phyloP scores from a whole-genome alignment of 2,113 vertebrate species.

The Propithecus coquereli region DNA sequence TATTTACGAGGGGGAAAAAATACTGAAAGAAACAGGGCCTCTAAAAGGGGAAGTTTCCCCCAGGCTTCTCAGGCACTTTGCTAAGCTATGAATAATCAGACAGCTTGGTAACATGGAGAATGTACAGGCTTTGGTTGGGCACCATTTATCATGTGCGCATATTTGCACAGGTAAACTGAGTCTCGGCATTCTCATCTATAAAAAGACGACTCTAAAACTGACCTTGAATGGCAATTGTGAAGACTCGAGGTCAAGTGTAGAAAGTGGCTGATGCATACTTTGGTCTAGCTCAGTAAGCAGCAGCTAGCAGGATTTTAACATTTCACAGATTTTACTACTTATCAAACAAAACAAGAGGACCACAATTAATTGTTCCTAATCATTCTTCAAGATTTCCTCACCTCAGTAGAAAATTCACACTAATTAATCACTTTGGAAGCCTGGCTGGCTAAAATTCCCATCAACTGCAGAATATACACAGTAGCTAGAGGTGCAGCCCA shows the following conservation, averaged over 20 bases:
- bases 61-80: not conserved
- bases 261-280: not conserved
- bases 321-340: not conserved
- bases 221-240: not conserved
- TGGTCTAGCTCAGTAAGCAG: not conserved
- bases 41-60: not conserved
- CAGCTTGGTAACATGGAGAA: not conserved
- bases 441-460: not conserved
- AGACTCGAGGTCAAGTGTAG: not conserved
- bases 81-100: not conserved
- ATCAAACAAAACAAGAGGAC: not conserved
- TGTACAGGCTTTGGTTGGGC: not conserved
- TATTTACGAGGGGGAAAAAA: not conserved
- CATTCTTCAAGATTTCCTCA: not conserved
- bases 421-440: not conserved
- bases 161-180: not conserved
- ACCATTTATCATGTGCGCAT: not conserved
- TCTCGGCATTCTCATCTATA: not conserved
- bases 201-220: not conserved
- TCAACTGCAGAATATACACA: accelerated
- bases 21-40: not conserved
- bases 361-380: not conserved
- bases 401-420: not conserved
- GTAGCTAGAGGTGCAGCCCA: not conserved
- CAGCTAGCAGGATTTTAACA: not conserved